These are phyloP conservation scores for Macrosiphum euphorbiae DNA, from an alignment of 2,888 invertebrate species.

Conservation along the genomic window DNA sequence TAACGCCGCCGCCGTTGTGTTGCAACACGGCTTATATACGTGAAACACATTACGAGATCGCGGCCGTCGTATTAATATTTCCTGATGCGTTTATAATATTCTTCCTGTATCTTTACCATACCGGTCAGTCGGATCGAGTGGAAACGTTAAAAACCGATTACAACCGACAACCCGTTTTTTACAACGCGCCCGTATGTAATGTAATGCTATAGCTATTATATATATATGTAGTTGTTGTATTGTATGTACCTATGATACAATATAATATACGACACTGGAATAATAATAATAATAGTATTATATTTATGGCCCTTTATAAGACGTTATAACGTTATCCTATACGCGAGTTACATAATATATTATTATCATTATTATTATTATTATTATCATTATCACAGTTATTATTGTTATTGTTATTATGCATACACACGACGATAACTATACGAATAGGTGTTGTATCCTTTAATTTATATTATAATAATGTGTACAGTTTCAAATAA, in stretches of 20 bases:
- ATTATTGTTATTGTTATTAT: background rate
- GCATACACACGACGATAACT: background rate
- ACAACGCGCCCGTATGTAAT: background rate
- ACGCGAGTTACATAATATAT: background rate
- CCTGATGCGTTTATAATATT: slow-evolving; percentile 42
- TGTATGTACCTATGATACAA: background rate
- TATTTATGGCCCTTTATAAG: background rate
- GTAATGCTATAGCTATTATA: background rate
- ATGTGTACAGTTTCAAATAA: background rate
- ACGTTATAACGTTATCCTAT: background rate
- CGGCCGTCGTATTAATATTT: slow-evolving; percentile 14
- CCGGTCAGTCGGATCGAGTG: slow-evolving; percentile 8
- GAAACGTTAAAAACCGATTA: slow-evolving; percentile 41
- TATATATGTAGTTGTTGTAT: too few relatives aligned
- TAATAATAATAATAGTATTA: background rate
- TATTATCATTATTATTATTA: background rate
- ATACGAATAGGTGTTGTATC: background rate
- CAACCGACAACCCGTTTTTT: slow-evolving; percentile 33
- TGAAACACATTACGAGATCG: slow-evolving; percentile 23
- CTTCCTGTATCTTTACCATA: slow-evolving; percentile 58
- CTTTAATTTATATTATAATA: background rate
- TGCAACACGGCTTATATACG: background rate
- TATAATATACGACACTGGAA: background rate
- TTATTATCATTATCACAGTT: background rate
- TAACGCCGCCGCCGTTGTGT: background rate